Conservation (phyloP, 2,797 vertebrate species). For the Arctocebus calabarensis region DNA sequence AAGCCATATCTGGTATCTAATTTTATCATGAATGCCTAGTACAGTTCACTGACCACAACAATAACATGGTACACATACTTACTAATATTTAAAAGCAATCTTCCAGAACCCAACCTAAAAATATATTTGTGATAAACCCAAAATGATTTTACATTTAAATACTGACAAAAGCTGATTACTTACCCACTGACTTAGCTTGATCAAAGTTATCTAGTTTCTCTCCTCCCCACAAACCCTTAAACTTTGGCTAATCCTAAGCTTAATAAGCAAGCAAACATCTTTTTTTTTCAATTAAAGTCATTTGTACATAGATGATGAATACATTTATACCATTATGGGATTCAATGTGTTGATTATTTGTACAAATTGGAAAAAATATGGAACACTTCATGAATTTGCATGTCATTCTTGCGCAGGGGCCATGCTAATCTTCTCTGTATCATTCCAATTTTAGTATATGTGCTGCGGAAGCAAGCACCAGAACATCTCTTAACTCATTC, state of each 20-base stretch:
- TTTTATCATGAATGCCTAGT: slow-evolving; percentile 13
- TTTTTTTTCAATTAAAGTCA: too few species aligned
- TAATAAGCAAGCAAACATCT: slow-evolving; percentile 42
- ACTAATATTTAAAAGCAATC: slow-evolving; percentile 58
- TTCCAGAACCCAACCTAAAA: slow-evolving; percentile 48
- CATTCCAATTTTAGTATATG: too few species aligned
- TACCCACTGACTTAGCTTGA: neutral
- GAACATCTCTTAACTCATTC: neutral
- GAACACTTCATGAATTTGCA: too few species aligned
- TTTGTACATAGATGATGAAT: too few species aligned
- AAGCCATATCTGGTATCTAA: slow-evolving; percentile 18
- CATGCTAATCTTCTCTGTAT: too few species aligned
- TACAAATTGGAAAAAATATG: too few species aligned
- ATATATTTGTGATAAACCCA: neutral
- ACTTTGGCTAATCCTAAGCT: neutral
- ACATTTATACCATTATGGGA: too few species aligned
- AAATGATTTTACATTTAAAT: slow-evolving; percentile 29
- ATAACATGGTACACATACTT: neutral
- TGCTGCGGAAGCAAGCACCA: too few species aligned
- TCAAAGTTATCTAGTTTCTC: slow-evolving; percentile 3
- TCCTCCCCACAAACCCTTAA: neutral
- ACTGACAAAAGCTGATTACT: neutral
- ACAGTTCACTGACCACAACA: neutral
- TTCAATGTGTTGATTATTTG: too few species aligned
- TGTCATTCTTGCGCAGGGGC: too few species aligned